Percentiles rank a stretch among this genome's conserved stretches.
Evolutionary conservation across 2,797 vertebrate species (phyloP).

Genomic region (Sebastes reedi): DNA sequence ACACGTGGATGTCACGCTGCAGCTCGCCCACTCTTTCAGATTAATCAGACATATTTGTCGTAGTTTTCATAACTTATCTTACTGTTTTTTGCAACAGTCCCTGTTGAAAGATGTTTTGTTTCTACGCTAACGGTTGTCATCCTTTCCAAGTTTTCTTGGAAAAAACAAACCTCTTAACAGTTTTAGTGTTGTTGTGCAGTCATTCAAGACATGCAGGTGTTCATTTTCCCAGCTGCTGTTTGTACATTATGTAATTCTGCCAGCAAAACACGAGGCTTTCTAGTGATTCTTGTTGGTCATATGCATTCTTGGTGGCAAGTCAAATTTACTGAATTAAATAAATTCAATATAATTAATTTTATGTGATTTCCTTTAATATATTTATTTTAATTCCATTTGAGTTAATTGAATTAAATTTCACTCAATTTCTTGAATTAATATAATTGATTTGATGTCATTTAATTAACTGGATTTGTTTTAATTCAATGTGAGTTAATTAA

Average conservation of each 20-base stretch:
- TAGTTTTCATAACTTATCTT: neutral
- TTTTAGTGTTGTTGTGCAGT: neutral
- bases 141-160: neutral
- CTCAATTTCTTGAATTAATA: neutral
- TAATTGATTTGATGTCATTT: neutral
- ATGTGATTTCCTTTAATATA: neutral
- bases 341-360: neutral
- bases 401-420: neutral
- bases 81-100: neutral
- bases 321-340: neutral
- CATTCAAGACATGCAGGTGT: constrained; percentile 23
- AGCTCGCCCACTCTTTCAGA: neutral
- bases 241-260: constrained; percentile 1
- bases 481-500: no score
- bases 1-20: neutral
- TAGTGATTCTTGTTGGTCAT: neutral
- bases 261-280: neutral
- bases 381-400: neutral
- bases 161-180: neutral
- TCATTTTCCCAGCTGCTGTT: constrained; percentile 29
- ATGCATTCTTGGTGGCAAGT: neutral
- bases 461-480: no score
- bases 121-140: neutral
- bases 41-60: neutral
- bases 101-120: neutral